Evolutionary conservation across 2,888 invertebrate species (phyloP), one percentile per base, ranked within the genome.

Genomic region (Acrobeloides nanus): DNA sequence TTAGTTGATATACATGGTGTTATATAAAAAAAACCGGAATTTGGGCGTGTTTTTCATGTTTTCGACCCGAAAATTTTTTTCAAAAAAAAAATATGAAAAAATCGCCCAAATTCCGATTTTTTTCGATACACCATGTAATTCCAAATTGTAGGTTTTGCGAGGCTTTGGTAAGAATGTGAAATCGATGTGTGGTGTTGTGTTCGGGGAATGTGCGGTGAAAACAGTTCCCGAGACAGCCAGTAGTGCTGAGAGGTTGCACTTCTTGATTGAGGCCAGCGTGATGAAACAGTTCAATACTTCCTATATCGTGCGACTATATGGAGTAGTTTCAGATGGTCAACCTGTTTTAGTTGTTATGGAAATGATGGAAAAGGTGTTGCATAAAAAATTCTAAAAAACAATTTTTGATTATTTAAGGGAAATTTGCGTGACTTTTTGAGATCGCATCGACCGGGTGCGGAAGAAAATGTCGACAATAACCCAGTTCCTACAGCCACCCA

Each of bases 271-370:
- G 54, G 66, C 49, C 46, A 62, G 64, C 31, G 58, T 73, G 15
- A 69, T 72, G 72, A 74, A 75, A 55, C 54, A 59, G 33, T 71
- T 68, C 59, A 56, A 66, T 51, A 59, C 72, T n/a, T 17, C 55
- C 3, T 66, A 61, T 57, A 69, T 74, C 43, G 93, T 97, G 3
- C 84, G 84, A 48, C 79, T 97, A 58, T 78, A 92, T 67, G 97
- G 95, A 43, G 92, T 97, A 23, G 92, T 95, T 46, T 90, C 92
- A 0, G 83, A 84, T 55, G n/a, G n/a, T n/a, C 87, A 87, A 75
- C 93, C 93, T 33, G 87, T 89, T 0, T 81, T 88, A 41, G 92
- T 97, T 1, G 82, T 97, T 32, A 97, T 97, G 95, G 95, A 97
- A 77, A 79, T 95, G 53, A 97, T 97, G 97, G 84, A 83, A 49